Evolutionary conservation across 2,888 invertebrate genomes (phyloP).

Genomic region (Bombylius major): DNA sequence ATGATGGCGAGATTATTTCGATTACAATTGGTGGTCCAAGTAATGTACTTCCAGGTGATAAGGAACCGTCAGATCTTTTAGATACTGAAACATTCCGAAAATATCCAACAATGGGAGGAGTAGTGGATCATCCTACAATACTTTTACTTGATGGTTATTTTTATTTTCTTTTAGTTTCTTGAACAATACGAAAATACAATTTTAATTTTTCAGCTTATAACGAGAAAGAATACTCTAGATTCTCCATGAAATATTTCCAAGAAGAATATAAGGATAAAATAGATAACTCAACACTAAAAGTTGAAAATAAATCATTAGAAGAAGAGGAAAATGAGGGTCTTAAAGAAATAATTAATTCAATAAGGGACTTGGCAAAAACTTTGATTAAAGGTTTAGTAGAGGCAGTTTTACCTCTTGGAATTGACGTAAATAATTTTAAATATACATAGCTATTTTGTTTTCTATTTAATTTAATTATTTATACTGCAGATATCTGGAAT

Average conservation of each 20-base stretch:
- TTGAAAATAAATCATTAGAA: too few relatives aligned
- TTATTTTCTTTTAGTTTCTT: background rate
- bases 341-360: too few relatives aligned
- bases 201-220: background rate
- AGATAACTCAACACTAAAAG: background rate
- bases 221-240: background rate
- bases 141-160: conserved; percentile 1
- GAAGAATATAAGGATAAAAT: background rate
- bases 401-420: background rate
- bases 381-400: too few relatives aligned
- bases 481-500: background rate
- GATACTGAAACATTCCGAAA: background rate
- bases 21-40: conserved; percentile 5
- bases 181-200: too few relatives aligned
- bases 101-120: conserved; percentile 9
- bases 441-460: too few relatives aligned
- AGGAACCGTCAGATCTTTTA: background rate
- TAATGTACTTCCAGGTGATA: background rate
- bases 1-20: background rate
- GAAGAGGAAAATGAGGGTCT: background rate
- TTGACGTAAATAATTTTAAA: background rate
- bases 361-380: too few relatives aligned
- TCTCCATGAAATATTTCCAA: background rate
- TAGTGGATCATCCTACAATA: conserved; percentile 4
- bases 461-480: background rate